Percentiles rank a stretch among this genome's conserved stretches.
Evolutionary conservation across 1,140 invertebrate species (phyloP).

Genomic region (Dolichoris vasculosae): DNA sequence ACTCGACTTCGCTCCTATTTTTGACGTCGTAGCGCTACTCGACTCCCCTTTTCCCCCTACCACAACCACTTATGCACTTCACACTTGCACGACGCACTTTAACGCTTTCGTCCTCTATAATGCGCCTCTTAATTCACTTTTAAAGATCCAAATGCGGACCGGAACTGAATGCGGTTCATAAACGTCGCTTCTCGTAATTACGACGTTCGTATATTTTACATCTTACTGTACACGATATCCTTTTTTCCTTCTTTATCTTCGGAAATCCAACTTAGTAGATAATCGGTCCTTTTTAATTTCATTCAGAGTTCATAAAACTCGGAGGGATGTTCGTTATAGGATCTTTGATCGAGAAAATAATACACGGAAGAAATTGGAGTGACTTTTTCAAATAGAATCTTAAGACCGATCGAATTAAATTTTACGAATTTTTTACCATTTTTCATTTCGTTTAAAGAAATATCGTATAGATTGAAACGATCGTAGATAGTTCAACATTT

Average conservation of each 20-base stretch:
- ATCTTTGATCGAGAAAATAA: too few relatives aligned
- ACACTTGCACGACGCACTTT: background rate
- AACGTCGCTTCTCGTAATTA: background rate
- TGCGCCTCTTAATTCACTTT: background rate
- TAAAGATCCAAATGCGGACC: background rate
- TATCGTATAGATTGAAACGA: background rate
- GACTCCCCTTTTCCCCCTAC: background rate
- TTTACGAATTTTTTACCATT: background rate
- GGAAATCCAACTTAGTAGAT: background rate
- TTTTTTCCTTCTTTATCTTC: background rate
- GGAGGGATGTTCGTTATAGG: background rate
- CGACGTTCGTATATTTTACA: background rate
- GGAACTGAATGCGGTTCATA: background rate
- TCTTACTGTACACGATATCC: background rate
- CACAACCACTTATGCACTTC: background rate
- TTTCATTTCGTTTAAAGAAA: background rate
- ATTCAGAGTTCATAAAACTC: background rate
- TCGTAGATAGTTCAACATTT: background rate
- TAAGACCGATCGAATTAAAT: too few relatives aligned
- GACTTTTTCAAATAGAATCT: too few relatives aligned
- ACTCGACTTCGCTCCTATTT: constrained; percentile 11
- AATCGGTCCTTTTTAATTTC: background rate
- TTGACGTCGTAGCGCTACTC: background rate
- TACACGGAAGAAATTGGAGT: too few relatives aligned
- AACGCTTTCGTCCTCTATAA: background rate